phyloP scores from a whole-genome alignment of 2,113 vertebrate species.

The Bolborhynchus lineola region DNA sequence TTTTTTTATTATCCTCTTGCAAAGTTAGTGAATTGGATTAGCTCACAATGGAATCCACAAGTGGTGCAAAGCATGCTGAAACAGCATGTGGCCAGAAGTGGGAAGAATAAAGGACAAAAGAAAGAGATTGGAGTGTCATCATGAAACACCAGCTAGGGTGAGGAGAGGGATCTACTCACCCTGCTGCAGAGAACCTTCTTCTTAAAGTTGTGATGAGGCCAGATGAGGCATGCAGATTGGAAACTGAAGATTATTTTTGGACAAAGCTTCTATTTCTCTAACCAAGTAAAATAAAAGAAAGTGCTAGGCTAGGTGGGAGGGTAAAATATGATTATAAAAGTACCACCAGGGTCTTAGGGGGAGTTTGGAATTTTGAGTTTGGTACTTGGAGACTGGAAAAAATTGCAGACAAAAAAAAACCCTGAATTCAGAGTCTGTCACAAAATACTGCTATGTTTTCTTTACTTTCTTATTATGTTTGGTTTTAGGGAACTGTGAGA shows the following conservation, averaged over 20 bases:
- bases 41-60: neutral
- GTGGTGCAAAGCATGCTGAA: neutral
- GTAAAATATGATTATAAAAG: neutral
- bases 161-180: neutral
- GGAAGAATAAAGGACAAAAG: neutral
- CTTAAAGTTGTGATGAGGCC: neutral
- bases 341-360: accelerated
- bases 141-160: accelerated
- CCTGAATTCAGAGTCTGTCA: neutral
- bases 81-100: neutral
- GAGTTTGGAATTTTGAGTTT: neutral
- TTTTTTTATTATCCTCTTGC: neutral
- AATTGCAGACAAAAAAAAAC: neutral
- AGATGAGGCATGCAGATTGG: neutral
- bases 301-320: neutral
- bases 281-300: neutral
- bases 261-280: neutral
- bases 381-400: neutral
- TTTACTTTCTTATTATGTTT: neutral
- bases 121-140: neutral
- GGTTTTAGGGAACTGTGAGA: neutral
- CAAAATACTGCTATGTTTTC: neutral
- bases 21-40: neutral
- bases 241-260: neutral
- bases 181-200: neutral